These are phyloP conservation scores for Andrena minutula DNA, from an alignment of 2,888 invertebrate species.

Conservation along the genomic window DNA sequence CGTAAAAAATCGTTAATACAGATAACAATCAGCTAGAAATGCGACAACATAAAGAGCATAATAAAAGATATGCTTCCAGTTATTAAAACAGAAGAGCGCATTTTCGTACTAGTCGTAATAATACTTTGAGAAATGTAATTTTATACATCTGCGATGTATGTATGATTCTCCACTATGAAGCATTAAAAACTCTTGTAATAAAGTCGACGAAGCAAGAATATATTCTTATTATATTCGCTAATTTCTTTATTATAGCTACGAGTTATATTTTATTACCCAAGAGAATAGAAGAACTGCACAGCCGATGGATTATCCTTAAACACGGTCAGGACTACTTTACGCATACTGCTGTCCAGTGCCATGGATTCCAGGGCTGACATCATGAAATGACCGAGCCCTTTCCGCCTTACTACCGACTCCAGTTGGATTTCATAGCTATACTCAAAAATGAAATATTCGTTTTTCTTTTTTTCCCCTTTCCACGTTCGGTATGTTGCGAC, in stretches of 20 bases:
- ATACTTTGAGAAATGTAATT: slow-evolving; percentile 53
- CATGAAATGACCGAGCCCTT: slow-evolving; percentile 94
- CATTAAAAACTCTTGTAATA: slow-evolving; percentile 32
- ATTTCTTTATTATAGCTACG: background rate
- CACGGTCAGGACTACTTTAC: slow-evolving; percentile 93
- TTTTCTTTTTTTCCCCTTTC: background rate
- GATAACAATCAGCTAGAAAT: background rate
- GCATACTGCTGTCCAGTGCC: slow-evolving; percentile 91
- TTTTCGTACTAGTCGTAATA: slow-evolving; percentile 63
- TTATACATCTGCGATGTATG: slow-evolving; percentile 52
- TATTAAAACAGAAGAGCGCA: slow-evolving; percentile 35
- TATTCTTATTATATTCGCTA: background rate
- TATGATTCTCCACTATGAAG: slow-evolving; percentile 36
- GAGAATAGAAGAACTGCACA: slow-evolving; percentile 90
- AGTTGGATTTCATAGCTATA: slow-evolving; percentile 95
- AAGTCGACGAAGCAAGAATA: slow-evolving; percentile 1
- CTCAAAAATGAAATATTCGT: slow-evolving; percentile 43
- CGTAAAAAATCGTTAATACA: background rate
- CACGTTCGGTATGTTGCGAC: background rate
- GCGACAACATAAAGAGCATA: background rate
- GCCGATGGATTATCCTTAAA: slow-evolving; percentile 92
- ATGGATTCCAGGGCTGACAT: slow-evolving; percentile 92
- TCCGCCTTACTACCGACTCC: slow-evolving; percentile 89
- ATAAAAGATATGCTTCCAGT: slow-evolving; percentile 2
- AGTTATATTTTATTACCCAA: slow-evolving; percentile 87